Evolutionary conservation across 2,113 vertebrate species (phyloP).

Genomic region (Tupaia tana): DNA sequence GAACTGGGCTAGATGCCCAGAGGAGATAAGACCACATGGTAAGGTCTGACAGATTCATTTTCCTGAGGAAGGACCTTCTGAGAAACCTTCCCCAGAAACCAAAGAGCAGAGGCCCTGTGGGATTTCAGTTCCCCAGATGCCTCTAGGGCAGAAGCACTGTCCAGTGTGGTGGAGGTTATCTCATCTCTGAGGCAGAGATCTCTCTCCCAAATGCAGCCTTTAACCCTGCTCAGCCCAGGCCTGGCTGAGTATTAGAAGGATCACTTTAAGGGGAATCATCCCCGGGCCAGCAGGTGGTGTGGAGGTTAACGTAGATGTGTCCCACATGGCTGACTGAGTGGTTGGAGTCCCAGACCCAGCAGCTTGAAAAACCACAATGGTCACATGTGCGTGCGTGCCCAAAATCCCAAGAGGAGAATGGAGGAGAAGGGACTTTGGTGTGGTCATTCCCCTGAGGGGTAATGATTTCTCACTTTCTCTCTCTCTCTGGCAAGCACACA

Average conservation of each 20-base stretch:
- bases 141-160: neutral
- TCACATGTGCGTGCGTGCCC: no score
- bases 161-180: neutral
- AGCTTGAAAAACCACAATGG: no score
- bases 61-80: constrained; percentile 30
- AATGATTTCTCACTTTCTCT: no score
- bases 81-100: neutral
- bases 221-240: no score
- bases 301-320: no score
- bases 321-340: no score
- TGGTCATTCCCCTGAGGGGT: no score
- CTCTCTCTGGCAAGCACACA: no score
- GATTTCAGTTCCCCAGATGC: neutral
- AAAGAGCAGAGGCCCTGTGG: neutral
- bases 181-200: neutral
- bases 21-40: neutral
- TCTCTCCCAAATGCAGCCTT: neutral
- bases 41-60: neutral
- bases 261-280: neutral
- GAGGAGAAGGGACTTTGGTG: no score
- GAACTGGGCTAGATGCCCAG: neutral
- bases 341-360: no score
- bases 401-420: no score
- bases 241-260: neutral
- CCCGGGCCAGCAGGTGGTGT: no score